Conservation (phyloP, 1,140 invertebrate genomes). For the Trichogramma pretiosum region DNA sequence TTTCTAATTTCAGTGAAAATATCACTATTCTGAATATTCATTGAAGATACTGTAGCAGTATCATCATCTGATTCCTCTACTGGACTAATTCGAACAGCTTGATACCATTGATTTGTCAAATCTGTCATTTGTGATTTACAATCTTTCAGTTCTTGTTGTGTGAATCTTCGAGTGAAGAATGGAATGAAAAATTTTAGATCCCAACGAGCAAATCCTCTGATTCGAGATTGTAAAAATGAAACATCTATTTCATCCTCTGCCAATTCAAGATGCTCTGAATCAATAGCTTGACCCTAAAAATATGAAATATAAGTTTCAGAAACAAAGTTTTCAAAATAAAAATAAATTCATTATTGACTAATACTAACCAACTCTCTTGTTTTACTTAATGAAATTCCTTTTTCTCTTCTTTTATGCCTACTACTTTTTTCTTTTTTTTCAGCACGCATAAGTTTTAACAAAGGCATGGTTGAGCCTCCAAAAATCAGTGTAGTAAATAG, state of each 20-base stretch:
- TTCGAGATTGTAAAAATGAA: constrained; percentile 55
- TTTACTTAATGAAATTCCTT: constrained; percentile 88
- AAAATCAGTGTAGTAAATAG: constrained; percentile 91
- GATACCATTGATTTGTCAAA: constrained; percentile 93
- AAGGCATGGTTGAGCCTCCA: constrained; percentile 93
- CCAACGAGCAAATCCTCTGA: constrained; percentile 77
- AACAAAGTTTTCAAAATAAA: background rate
- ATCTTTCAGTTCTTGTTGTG: constrained; percentile 88
- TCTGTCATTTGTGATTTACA: constrained; percentile 94
- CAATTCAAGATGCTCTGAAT: constrained; percentile 90
- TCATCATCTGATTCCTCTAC: constrained; percentile 62
- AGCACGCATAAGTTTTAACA: constrained; percentile 74
- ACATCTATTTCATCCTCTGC: constrained; percentile 91
- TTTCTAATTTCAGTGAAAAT: constrained; percentile 22
- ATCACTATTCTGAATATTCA: constrained; percentile 33
- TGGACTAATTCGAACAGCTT: constrained; percentile 78
- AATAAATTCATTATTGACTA: constrained; percentile 3
- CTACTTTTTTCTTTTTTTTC: constrained; percentile 57
- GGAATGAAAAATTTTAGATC: constrained; percentile 92
- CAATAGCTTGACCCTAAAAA: constrained; percentile 79
- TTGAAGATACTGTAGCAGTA: constrained; percentile 34
- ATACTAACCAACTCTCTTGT: constrained; percentile 82
- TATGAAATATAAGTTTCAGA: constrained; percentile 13
- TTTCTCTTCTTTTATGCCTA: constrained; percentile 59
- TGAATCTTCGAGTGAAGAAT: constrained; percentile 90